Evolutionary conservation across 2,888 invertebrate genomes (phyloP).

Genomic region (Pediacus dermestoides): DNA sequence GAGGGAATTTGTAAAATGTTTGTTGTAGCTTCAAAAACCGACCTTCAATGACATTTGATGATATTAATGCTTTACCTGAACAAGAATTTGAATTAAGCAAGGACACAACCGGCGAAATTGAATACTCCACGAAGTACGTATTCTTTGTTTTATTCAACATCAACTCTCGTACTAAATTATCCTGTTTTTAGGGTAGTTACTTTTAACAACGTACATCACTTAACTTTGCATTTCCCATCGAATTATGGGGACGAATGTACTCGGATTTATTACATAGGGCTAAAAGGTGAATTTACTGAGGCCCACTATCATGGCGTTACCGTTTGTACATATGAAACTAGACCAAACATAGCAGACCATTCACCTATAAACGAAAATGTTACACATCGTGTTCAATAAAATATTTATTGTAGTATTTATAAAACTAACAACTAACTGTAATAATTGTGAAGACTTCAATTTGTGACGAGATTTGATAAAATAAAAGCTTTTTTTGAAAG

Average conservation of each 20-base stretch:
- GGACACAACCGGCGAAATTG: slow-evolving; percentile 75
- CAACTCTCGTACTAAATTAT: not conserved
- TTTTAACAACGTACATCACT: slow-evolving; percentile 85
- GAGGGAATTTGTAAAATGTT: slow-evolving; percentile 5
- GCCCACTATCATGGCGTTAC: slow-evolving; percentile 85
- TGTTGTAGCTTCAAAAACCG: slow-evolving; percentile 82
- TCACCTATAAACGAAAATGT: slow-evolving; percentile 62
- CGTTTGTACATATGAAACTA: slow-evolving; percentile 85
- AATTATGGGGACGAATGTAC: slow-evolving; percentile 86
- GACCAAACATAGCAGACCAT: slow-evolving; percentile 84
- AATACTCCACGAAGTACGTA: slow-evolving; percentile 85
- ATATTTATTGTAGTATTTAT: slow-evolving; percentile 7
- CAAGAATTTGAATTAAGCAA: slow-evolving; percentile 85
- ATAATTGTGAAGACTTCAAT: too few species aligned
- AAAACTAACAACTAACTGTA: too few species aligned
- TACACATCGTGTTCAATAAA: slow-evolving; percentile 56
- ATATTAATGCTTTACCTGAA: slow-evolving; percentile 68
- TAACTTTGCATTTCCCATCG: slow-evolving; percentile 84
- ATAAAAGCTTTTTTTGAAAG: too few species aligned
- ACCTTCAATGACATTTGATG: slow-evolving; percentile 93
- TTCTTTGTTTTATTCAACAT: slow-evolving; percentile 12
- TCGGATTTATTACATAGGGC: slow-evolving; percentile 88
- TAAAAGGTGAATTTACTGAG: slow-evolving; percentile 88
- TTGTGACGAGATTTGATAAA: too few species aligned
- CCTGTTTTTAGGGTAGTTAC: slow-evolving; percentile 74